These are phyloP conservation scores for Orthosia gothica DNA, from an alignment of 2,888 invertebrate species.

Conservation along the genomic window DNA sequence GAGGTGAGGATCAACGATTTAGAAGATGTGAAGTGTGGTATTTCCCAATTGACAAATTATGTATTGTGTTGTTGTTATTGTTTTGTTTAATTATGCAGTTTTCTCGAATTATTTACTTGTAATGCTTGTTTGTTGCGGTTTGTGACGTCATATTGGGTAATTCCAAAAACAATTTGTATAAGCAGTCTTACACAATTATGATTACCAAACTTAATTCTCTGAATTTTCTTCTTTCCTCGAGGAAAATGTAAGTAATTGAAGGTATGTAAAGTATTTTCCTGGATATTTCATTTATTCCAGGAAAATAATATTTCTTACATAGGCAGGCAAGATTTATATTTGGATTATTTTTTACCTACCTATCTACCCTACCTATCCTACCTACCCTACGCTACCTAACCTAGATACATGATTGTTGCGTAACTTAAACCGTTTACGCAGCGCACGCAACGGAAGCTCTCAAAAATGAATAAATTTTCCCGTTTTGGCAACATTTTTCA, in stretches of 20 bases:
- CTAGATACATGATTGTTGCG: too few relatives aligned
- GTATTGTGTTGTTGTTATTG: not conserved
- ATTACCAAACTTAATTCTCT: not conserved
- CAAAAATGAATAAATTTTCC: too few relatives aligned
- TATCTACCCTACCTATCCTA: too few relatives aligned
- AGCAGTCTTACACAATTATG: not conserved
- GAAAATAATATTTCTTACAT: not conserved
- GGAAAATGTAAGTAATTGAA: not conserved
- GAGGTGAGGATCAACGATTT: constrained; percentile 24
- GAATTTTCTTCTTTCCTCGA: not conserved
- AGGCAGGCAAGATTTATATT: not conserved
- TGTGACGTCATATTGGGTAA: not conserved
- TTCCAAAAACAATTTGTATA: not conserved
- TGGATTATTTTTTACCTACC: too few relatives aligned
- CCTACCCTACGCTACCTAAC: too few relatives aligned
- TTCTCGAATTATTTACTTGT: not conserved
- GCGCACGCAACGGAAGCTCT: too few relatives aligned
- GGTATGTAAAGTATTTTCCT: not conserved
- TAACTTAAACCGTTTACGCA: too few relatives aligned
- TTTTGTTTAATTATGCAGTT: not conserved
- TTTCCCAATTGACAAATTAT: constrained; percentile 21
- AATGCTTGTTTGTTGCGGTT: not conserved
- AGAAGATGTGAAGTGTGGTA: not conserved
- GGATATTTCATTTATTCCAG: not conserved
- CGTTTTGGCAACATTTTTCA: too few relatives aligned